Evolutionary conservation across 2,888 invertebrate species (phyloP).

Genomic region (Pharmacophagus antenor): DNA sequence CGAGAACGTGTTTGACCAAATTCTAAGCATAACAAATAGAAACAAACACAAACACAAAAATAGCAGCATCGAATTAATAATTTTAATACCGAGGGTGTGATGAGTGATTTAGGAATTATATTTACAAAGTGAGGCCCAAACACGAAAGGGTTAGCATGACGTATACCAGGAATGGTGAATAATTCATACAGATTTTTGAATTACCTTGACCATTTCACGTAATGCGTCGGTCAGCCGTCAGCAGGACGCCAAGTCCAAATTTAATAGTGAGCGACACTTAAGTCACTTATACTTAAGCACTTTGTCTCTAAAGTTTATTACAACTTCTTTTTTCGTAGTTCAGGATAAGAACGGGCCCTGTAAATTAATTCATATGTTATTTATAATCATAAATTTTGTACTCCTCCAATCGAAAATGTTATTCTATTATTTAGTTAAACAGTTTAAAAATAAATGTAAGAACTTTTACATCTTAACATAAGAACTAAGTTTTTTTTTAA

Average conservation of each 20-base stretch:
- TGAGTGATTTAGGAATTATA: conserved; percentile 69
- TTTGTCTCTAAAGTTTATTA: conserved; percentile 57
- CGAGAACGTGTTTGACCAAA: conserved; percentile 13
- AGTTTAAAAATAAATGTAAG: too few species aligned
- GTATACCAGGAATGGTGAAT: conserved; percentile 68
- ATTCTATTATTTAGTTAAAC: too few species aligned
- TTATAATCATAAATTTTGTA: conserved; percentile 16
- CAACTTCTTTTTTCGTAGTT: conserved; percentile 66
- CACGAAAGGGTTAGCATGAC: conserved; percentile 72
- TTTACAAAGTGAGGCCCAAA: conserved; percentile 73
- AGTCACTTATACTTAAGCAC: conserved; percentile 57
- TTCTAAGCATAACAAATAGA: conserved; percentile 23
- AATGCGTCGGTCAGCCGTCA: conserved; percentile 61
- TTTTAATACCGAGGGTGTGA: conserved; percentile 47
- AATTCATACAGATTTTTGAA: conserved; percentile 64
- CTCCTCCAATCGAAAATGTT: not conserved
- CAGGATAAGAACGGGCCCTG: conserved; percentile 74
- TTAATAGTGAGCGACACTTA: conserved; percentile 51
- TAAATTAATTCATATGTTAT: conserved; percentile 57
- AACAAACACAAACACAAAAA: conserved; percentile 12
- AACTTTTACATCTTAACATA: too few species aligned
- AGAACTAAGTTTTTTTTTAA: not conserved
- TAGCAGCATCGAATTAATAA: conserved; percentile 15
- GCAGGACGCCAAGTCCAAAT: conserved; percentile 53
- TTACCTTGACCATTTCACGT: conserved; percentile 81